phyloP scores from a whole-genome alignment of 2,113 vertebrate genomes.

The Phalacrocorax aristotelis region DNA sequence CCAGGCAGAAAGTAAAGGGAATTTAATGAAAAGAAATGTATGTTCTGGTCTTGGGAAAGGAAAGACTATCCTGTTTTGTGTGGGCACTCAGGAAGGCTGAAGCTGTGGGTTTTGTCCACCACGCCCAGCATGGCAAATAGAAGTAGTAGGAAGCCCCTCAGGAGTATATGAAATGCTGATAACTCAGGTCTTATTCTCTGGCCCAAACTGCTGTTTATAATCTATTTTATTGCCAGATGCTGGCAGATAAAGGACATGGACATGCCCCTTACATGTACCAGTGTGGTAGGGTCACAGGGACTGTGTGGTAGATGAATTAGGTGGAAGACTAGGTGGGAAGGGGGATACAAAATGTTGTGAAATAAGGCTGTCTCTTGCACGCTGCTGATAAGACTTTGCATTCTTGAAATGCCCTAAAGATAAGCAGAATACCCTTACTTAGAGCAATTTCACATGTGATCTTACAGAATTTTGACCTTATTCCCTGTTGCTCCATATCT shows the following conservation, averaged over 20 bases:
- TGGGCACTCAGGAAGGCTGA: neutral
- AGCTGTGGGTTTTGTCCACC: neutral
- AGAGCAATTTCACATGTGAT: neutral
- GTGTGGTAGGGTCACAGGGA: neutral
- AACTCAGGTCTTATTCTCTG: neutral
- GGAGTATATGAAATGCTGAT: neutral
- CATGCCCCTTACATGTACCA: neutral
- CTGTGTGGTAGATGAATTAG: neutral
- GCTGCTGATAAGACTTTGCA: neutral
- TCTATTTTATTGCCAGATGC: neutral
- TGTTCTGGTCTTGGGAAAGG: neutral
- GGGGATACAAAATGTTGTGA: neutral
- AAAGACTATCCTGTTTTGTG: neutral
- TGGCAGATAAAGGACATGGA: neutral
- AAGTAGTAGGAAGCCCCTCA: neutral
- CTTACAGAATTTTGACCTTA: neutral
- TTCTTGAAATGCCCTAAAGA: neutral
- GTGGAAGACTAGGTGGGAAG: neutral
- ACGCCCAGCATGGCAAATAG: neutral
- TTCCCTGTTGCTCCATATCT: neutral
- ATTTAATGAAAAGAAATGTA: neutral
- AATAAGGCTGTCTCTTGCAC: neutral
- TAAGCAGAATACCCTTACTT: neutral
- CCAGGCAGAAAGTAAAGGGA: neutral
- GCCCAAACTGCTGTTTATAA: neutral